These are phyloP conservation scores for Gandaritis pyraliata DNA, from an alignment of 2,888 invertebrate species.

Conservation along the genomic window DNA sequence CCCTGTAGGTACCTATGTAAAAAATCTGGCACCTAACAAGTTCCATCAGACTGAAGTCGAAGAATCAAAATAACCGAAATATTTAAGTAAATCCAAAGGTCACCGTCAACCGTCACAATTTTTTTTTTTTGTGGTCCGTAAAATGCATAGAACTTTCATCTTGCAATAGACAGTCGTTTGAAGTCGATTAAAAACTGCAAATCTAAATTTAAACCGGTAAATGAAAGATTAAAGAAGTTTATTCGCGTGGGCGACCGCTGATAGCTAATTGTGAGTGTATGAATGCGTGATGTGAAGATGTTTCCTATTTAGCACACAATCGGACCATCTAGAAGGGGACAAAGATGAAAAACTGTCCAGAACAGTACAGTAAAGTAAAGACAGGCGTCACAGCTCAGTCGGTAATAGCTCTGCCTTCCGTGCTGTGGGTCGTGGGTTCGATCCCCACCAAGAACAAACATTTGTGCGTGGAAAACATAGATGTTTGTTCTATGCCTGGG, in stretches of 20 bases:
- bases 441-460: no score
- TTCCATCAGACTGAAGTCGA: no score
- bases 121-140: neutral
- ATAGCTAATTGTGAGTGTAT: slow-evolving; percentile 34
- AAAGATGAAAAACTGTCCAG: slow-evolving; percentile 10
- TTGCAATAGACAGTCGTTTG: slow-evolving; percentile 1
- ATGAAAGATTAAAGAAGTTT: slow-evolving; percentile 23
- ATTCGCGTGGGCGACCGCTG: slow-evolving; percentile 30
- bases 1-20: no score
- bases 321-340: slow-evolving; percentile 19
- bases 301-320: slow-evolving; percentile 35
- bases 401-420: no score
- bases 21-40: no score
- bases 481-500: no score
- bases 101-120: no score
- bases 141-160: neutral
- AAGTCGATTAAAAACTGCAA: slow-evolving; percentile 8
- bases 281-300: slow-evolving; percentile 33
- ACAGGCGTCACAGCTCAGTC: no score
- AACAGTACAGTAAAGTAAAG: neutral
- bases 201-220: slow-evolving; percentile 13
- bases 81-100: no score
- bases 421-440: no score
- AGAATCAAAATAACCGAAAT: no score
- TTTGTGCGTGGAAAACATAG: no score